A percentile compares a stretch with the other conserved stretches of the same genome.
phyloP scores from a whole-genome alignment of 2,113 vertebrate species.

The Macaca mulatta region DNA sequence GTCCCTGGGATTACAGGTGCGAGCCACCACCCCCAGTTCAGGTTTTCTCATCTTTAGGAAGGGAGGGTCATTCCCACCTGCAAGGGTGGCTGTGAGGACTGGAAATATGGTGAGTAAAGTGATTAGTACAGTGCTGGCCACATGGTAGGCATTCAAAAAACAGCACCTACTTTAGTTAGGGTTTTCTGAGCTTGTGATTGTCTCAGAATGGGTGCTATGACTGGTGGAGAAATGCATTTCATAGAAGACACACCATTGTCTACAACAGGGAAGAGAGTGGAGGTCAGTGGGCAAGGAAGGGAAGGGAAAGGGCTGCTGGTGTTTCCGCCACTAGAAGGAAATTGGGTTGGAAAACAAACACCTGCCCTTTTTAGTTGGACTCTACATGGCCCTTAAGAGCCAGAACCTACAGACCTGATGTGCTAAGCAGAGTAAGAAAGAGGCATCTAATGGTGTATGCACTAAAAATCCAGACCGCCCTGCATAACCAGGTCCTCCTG shows the following conservation, averaged over 20 bases:
- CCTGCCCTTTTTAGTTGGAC: not conserved
- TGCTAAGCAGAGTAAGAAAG: not conserved
- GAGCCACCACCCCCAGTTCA: not conserved
- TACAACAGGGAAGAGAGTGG: not conserved
- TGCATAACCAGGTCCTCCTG: not conserved
- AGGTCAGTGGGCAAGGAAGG: not conserved
- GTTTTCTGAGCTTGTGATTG: not conserved
- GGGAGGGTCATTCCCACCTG: not conserved
- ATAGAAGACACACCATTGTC: not conserved
- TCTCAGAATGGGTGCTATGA: not conserved
- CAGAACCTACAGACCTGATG: not conserved
- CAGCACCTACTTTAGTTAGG: not conserved
- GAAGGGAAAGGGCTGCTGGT: not conserved
- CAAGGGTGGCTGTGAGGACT: not conserved
- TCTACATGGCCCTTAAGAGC: not conserved
- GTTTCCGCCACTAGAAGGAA: not conserved
- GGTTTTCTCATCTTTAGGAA: not conserved
- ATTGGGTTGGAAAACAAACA: not conserved
- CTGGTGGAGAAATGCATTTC: not conserved
- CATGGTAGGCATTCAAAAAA: not conserved
- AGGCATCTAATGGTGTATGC: not conserved
- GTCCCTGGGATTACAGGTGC: not conserved
- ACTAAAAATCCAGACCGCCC: not conserved
- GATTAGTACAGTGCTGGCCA: not conserved
- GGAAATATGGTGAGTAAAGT: not conserved